These are phyloP conservation scores for Phocides pigmalion DNA, from an alignment of 1,140 invertebrate genomes.

Conservation along the genomic window DNA sequence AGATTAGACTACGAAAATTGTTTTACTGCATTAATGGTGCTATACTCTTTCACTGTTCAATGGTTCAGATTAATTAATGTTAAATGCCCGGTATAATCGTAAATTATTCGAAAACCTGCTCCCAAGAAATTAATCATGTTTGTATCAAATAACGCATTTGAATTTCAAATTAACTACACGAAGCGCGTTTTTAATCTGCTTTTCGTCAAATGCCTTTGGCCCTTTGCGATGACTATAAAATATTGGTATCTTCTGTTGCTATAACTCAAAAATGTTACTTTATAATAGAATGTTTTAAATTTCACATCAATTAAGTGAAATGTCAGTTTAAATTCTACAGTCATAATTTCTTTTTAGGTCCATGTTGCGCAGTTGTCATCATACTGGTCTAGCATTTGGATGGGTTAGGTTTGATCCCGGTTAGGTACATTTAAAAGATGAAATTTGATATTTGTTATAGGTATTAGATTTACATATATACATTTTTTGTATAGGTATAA, in stretches of 20 bases:
- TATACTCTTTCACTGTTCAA: conserved; percentile 5
- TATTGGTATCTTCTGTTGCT: background rate
- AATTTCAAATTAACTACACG: conserved; percentile 13
- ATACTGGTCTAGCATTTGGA: too few relatives aligned
- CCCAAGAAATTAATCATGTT: conserved; percentile 10
- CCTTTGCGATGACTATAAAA: conserved; percentile 9
- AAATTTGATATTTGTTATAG: too few relatives aligned
- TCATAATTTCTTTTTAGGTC: too few relatives aligned
- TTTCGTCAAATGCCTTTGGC: conserved; percentile 1
- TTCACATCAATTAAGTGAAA: too few relatives aligned
- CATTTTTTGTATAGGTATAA: too few relatives aligned
- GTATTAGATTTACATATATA: too few relatives aligned
- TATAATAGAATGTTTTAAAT: too few relatives aligned
- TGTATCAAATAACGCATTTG: conserved; percentile 24
- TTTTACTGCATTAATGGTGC: background rate
- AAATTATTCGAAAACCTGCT: conserved; percentile 23
- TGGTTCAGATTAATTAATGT: conserved; percentile 23
- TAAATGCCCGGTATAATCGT: conserved; percentile 18
- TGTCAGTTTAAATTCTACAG: too few relatives aligned
- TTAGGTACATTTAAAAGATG: too few relatives aligned
- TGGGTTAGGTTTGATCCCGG: too few relatives aligned
- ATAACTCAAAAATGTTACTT: background rate
- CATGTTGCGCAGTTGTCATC: too few relatives aligned
- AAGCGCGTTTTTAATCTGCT: conserved; percentile 4
- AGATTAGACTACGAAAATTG: too few relatives aligned